A percentile compares a stretch with the other conserved stretches of the same genome.
Conservation (phyloP, 2,113 vertebrate genomes). For the Emydocephalus ijimae region DNA sequence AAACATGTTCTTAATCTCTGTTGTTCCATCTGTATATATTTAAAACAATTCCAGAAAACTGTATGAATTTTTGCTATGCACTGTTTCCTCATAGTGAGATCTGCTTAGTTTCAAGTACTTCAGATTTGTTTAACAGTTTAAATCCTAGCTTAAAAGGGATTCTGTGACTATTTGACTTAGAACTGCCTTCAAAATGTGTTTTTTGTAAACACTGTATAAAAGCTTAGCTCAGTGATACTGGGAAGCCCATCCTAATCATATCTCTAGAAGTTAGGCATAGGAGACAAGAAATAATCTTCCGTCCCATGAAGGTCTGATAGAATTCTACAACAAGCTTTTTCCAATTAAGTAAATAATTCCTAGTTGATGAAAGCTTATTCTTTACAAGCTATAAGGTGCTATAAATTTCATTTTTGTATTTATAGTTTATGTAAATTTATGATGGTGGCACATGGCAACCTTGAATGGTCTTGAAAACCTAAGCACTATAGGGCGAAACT, state of each 20-base stretch:
- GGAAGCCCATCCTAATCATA: not conserved
- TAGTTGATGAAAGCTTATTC: not conserved
- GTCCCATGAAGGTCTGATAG: not conserved
- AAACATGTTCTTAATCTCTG: not conserved
- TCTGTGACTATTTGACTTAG: not conserved
- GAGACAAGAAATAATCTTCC: not conserved
- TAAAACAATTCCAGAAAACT: not conserved
- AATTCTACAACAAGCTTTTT: not conserved
- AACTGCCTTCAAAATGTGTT: not conserved
- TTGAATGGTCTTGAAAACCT: not conserved
- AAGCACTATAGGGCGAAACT: not conserved
- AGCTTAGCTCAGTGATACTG: not conserved
- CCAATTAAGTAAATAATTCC: not conserved
- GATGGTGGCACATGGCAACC: not conserved
- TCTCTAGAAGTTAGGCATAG: not conserved
- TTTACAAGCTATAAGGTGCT: not conserved
- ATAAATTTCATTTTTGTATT: not conserved
- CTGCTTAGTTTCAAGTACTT: not conserved
- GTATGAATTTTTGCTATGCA: not conserved
- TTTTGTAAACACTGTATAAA: not conserved
- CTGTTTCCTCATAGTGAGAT: not conserved
- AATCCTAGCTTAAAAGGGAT: not conserved
- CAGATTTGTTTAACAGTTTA: not conserved
- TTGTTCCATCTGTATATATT: not conserved
- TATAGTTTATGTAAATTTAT: not conserved